Conservation (phyloP, 1,140 invertebrate species). For the Carcinoscorpius rotundicauda region DNA sequence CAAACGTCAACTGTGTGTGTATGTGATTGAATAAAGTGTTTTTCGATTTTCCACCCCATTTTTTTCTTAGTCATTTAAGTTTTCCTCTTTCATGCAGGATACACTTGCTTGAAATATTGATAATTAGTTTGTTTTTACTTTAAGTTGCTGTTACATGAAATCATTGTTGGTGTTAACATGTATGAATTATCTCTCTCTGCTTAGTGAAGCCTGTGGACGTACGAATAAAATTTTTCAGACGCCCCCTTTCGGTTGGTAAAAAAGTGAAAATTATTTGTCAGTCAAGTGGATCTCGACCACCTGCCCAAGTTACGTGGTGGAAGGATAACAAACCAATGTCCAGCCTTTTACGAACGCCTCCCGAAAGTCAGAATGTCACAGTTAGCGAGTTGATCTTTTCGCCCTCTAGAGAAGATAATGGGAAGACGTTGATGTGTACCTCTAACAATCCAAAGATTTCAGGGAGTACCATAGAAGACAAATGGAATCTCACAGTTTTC, state of each 20-base stretch:
- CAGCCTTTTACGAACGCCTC: constrained; percentile 14
- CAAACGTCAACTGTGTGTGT: too few relatives aligned
- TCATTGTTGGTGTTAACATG: too few relatives aligned
- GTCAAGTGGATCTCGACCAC: constrained; percentile 22
- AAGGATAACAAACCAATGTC: constrained; percentile 16
- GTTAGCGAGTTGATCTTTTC: constrained; percentile 24
- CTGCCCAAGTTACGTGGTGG: constrained; percentile 24
- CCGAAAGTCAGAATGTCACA: constrained; percentile 21
- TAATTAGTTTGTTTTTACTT: too few relatives aligned
- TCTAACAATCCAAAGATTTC: constrained; percentile 55
- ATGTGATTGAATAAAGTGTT: too few relatives aligned
- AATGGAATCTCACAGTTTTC: constrained; percentile 71
- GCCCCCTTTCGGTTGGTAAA: constrained; percentile 21
- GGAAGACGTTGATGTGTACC: constrained; percentile 63
- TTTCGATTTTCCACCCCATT: too few relatives aligned
- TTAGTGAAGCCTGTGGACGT: constrained; percentile 69
- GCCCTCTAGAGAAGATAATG: constrained; percentile 60
- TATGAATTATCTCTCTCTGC: constrained; percentile 26
- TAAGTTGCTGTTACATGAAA: too few relatives aligned
- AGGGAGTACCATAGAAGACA: constrained; percentile 54
- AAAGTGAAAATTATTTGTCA: constrained; percentile 19
- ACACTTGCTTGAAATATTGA: too few relatives aligned
- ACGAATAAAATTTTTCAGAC: constrained; percentile 56
- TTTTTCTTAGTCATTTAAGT: too few relatives aligned
- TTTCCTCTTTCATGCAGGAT: too few relatives aligned